Percentiles rank a stretch among this genome's conserved stretches.
Evolutionary conservation across 2,113 vertebrate species (phyloP).

Genomic region (Ophthalmolycus amberensis): DNA sequence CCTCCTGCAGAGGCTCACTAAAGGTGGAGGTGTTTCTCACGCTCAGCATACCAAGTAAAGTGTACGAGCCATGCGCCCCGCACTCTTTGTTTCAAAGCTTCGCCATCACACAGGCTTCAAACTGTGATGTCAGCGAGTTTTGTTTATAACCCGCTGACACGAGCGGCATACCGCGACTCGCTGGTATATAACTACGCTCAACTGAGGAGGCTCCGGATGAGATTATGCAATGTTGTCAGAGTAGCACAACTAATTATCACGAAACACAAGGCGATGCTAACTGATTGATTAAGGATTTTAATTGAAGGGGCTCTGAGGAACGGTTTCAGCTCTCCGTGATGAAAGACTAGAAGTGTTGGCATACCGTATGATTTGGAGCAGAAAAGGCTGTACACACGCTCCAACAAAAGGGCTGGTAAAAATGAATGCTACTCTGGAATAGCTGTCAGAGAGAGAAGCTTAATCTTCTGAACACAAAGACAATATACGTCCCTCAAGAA

Average conservation of each 20-base stretch:
- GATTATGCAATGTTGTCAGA: slow-evolving; percentile 64
- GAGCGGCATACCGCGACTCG: slow-evolving; percentile 41
- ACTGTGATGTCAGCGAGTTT: slow-evolving; percentile 59
- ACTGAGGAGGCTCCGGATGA: slow-evolving; percentile 52
- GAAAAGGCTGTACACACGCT: slow-evolving; percentile 32
- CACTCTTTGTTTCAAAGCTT: slow-evolving; percentile 30
- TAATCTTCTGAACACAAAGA: slow-evolving; percentile 30
- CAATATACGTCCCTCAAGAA: not conserved
- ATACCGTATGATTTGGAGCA: slow-evolving; percentile 48
- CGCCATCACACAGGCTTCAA: slow-evolving; percentile 44
- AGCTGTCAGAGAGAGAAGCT: slow-evolving; percentile 19
- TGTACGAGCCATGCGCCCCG: slow-evolving; percentile 9
- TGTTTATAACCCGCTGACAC: slow-evolving; percentile 56
- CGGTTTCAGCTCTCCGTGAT: slow-evolving; percentile 60
- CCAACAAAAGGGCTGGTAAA: slow-evolving; percentile 43
- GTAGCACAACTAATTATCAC: slow-evolving; percentile 67
- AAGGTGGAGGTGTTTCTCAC: slow-evolving; percentile 47
- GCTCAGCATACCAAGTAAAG: slow-evolving; percentile 45
- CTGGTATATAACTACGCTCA: slow-evolving; percentile 41
- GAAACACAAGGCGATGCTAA: slow-evolving; percentile 72
- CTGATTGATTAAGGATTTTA: slow-evolving; percentile 77
- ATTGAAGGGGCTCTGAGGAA: slow-evolving; percentile 74
- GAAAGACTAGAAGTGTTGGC: slow-evolving; percentile 58
- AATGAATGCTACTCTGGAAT: slow-evolving; percentile 28
- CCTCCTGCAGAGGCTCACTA: slow-evolving; percentile 20